Base-by-base conservation (phyloP, 2,888 invertebrate species). In the Ectemnius cavifrons region DNA sequence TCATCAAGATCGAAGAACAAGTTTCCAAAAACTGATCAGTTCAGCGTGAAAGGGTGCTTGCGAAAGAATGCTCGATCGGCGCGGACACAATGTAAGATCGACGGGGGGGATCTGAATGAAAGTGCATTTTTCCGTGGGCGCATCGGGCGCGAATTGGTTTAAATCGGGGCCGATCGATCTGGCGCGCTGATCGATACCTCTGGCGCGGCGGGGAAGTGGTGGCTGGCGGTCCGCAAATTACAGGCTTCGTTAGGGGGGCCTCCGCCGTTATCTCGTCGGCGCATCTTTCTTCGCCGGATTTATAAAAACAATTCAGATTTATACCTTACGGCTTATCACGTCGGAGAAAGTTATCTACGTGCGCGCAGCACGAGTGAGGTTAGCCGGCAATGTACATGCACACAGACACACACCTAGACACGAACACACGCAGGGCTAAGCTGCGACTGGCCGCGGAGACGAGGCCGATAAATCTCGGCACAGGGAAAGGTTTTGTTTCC, bases 291-390 rank as follows among this genome's bases (percentile, higher is more conserved):
- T 73, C 78, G 79, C 82, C 71, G 77, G 82, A 84, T 84, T 85
- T 84, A 84, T 86, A 86, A 88, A 88, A 89, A 87, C 85, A 87
- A 89, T 88, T 86, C 85, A 86, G 86, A 88, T 87, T 88, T 86
- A 85, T 88, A 86, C 84, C 85, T 87, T 78, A 82, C 81, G 79
- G 85, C 85, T 86, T 85, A 82, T 87, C 86, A 82, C 77, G 77
- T 80, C 79, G 83, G 84, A 78, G 86, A 86, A 87, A 85, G 87
- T 86, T 85, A 86, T 84, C 85, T 83, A 75, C 78, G 82, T 71
- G 72, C 68, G 80, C 71, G 52, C 68, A 67, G 71, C 73, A 69
- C 71, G 78, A 73, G 71, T 62, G 65, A 67, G 76, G 71, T 78
- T 70, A 65, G 69, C 52, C 37, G 2, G 37, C 8, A 11, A 66